Base-by-base conservation (phyloP, 2,888 invertebrate species). In the Thymelicus lineola region DNA sequence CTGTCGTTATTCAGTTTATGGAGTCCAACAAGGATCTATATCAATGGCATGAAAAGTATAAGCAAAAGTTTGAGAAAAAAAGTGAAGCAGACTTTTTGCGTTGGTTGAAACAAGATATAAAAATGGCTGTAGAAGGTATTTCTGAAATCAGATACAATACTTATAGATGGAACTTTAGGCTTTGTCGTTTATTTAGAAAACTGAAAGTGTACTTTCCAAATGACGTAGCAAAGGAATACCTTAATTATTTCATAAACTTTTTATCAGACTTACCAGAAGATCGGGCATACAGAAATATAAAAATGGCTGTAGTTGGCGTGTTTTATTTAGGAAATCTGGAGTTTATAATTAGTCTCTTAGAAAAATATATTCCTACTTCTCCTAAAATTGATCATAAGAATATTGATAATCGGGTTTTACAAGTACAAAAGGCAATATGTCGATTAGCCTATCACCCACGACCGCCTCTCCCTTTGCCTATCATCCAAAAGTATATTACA, bases 401-500 rank as follows among this genome's bases (percentile, higher is more conserved):
- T 12, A 78, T 81, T 55, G 77, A 80, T 66, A 38, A 65, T 14
- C 73, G 75, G 17, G 50, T 78, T 42, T 73, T 82, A 64, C 45
- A 67, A 15, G 80, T 80, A 17, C 89, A 85, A 75, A 74, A 80
- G 75, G 80, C 81, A 12, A 86, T 89, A 74, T 89, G 89, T 68
- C 78, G 80, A 0, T 81, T 77, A 58, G 79, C 75, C 3, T 79
- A 75, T 60, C 80, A 80, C 36, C 80, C 88, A 10, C 79, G 86
- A 7, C 88, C 87, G 9, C 84, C 85, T 7, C 74, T 88, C 4
- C 84, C 87, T 0, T 72, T 87, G 4, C 59, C 79, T 14, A 72
- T 66, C 35, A 55, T 83, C 6, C 72, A 79, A 9, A 73, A 76
- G 70, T 88, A 85, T 71, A 72, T 87, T 14, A 82, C 78, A 72